These are phyloP conservation scores for Miltochrista miniata DNA, from an alignment of 2,888 invertebrate species.

Conservation along the genomic window DNA sequence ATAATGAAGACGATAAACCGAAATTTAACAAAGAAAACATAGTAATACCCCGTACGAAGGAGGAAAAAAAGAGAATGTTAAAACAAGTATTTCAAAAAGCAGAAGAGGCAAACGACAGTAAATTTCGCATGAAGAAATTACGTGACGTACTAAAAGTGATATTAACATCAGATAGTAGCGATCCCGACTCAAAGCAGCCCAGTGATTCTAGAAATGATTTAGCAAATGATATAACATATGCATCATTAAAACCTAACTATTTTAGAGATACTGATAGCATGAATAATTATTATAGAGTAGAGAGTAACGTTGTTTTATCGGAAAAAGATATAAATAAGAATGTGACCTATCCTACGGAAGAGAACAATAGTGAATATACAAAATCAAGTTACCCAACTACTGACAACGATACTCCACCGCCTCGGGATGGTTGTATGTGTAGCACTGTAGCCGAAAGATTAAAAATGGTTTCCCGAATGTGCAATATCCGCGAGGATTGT, in stretches of 20 bases:
- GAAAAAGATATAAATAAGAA: conserved; percentile 25
- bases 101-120: conserved; percentile 45
- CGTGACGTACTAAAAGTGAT: conserved; percentile 54
- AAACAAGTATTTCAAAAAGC: conserved; percentile 56
- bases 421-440: conserved; percentile 48
- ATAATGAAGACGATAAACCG: not conserved
- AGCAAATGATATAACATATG: conserved; percentile 46
- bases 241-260: conserved; percentile 48
- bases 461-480: conserved; percentile 36
- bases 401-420: conserved; percentile 14
- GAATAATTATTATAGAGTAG: conserved; percentile 50
- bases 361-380: conserved; percentile 34
- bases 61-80: conserved; percentile 55
- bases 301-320: conserved; percentile 31
- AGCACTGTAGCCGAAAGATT: conserved; percentile 52
- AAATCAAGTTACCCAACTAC: conserved; percentile 25
- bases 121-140: conserved; percentile 46
- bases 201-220: conserved; percentile 35
- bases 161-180: conserved; percentile 58
- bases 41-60: conserved; percentile 37
- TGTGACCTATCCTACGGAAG: conserved; percentile 39
- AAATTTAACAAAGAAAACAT: conserved; percentile 10
- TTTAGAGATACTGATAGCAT: conserved; percentile 54
- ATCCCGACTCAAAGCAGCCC: conserved; percentile 34
- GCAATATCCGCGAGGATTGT: conserved; percentile 27